Base-by-base conservation (phyloP, 1,140 invertebrate genomes). In the Lordiphosa clarofinis region DNA sequence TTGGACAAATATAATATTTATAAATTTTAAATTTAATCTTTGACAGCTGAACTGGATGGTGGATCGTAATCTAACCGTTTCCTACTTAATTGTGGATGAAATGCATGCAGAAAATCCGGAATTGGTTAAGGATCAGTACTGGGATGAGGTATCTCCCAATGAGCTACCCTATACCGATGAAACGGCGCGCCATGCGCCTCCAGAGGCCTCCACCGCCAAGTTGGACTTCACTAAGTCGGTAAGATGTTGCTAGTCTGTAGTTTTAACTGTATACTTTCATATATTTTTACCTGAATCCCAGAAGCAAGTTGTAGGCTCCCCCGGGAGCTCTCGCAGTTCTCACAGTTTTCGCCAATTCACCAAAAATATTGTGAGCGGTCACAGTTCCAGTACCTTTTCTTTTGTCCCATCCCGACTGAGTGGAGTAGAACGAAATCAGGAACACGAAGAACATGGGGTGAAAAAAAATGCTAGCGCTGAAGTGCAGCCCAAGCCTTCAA, bases 61-160 rank as follows among this genome's bases (percentile, higher is more conserved):
- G 31, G 96, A 97, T 86, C 92, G 96, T 75, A 95, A 96, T 90
- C 89, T 96, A 24, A 94, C 95, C 89, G 94, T 96, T 1, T 94
- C 94, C 1, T 97, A 96, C 89, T 90, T 96, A 70, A 97, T 97
- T 60, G 96, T 97, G 11, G 96, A 97, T 87, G 95, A 96, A 89
- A 97, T 97, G 95, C 95, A 97, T 88, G 94, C 96, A 86, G 94
- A 96, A 61, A 95, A 96, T 90, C 96, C 95, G 0, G 94, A 96
- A 86, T 87, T 97, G 35, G 92, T 96, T 11, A 92, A 92, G 38
- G 96, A 97, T 91, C 94, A 96, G 72, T 97, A 97, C 86, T 97
- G 95, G 96, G 96, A 96, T 76, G 94, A 96, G 79, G 92, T 96
- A 40, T 94, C 96, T 63, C 95, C 95, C 0, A 92, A 91, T 4